Base-by-base conservation (phyloP, 2,888 invertebrate species). In the Leptinotarsa peninsularis region DNA sequence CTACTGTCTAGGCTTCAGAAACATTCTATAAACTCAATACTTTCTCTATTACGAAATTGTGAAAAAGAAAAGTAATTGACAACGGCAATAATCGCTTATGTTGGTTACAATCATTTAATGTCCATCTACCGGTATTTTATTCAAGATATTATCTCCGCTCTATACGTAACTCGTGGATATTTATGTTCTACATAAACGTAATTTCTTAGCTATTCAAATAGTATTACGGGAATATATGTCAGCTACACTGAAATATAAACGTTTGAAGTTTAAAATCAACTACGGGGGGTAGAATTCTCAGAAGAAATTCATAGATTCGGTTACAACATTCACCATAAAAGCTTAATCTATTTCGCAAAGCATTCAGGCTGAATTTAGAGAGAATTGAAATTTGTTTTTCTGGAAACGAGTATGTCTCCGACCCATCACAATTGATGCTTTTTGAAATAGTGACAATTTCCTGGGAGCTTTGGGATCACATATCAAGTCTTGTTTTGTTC, bases 141-240 rank as follows among this genome's bases (percentile, higher is more conserved):
- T 58, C n/a, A 18, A 23, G 58, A 58, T 58, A 23, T n/a, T 58
- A 23, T 58, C 58, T 58, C 58, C 18, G 43, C 43, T 43, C 10
- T 43, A 54, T 54, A 54, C 0, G 21, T 58, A 58, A 58, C 23
- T 58, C 1, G 18, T 21, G 58, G 21, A 58, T 18, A 58, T 17
- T 58, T 58, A 58, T 58, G 18, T 58, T 58, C 18, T 18, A 58
- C 58, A 58, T 58, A 5, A 18, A 58, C n/a, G 58, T 21, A 21
- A n/a, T n/a, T 58, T 58, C 23, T 58, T 18, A 18, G 18, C 13
- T 58, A 58, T 58, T 23, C 52, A 58, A 58, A 18, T 58, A 58
- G 21, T 58, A 58, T 58, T 18, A 58, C 58, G 23, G 23, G 58
- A 18, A 21, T n/a, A 58, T 58, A 23, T 58, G 17, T 58, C 23